Evolutionary conservation across 2,113 vertebrate genomes (phyloP).

Genomic region (Gobius niger): DNA sequence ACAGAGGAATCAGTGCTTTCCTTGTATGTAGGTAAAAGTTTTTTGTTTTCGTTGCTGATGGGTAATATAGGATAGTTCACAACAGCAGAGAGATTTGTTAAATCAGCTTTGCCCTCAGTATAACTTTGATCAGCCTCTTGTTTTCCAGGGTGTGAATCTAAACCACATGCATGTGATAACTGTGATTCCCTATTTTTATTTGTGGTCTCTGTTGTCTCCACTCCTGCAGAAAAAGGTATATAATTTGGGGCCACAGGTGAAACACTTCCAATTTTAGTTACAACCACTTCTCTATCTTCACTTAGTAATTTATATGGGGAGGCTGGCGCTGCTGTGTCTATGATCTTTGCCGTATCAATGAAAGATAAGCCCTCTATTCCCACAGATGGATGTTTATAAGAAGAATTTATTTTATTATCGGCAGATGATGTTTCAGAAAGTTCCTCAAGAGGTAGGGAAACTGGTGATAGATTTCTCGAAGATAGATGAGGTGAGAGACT

Average conservation of each 20-base stretch:
- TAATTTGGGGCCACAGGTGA: slow-evolving; percentile 19
- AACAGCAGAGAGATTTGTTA: slow-evolving; percentile 15
- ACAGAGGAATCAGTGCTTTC: slow-evolving; percentile 25
- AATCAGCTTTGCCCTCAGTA: slow-evolving; percentile 18
- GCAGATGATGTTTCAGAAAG: slow-evolving; percentile 20
- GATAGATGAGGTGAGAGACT: slow-evolving; percentile 45
- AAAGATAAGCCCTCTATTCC: slow-evolving; percentile 6
- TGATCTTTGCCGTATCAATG: slow-evolving; percentile 22
- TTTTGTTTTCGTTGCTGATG: slow-evolving; percentile 15
- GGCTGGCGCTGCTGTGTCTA: slow-evolving; percentile 16
- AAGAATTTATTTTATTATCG: not conserved
- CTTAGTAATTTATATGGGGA: slow-evolving; percentile 24
- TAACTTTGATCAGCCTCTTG: not conserved
- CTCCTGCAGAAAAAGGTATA: slow-evolving; percentile 28
- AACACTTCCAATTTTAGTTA: slow-evolving; percentile 24
- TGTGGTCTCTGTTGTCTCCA: slow-evolving; percentile 21
- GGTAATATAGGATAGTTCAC: slow-evolving; percentile 18
- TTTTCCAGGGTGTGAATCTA: slow-evolving; percentile 15
- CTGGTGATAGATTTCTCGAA: slow-evolving; percentile 41
- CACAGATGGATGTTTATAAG: slow-evolving; percentile 24
- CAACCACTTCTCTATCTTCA: slow-evolving; percentile 10
- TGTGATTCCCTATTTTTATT: slow-evolving; percentile 21
- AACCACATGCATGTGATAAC: slow-evolving; percentile 18
- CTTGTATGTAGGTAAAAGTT: slow-evolving; percentile 16
- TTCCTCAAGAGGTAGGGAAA: slow-evolving; percentile 20